phyloP scores from a whole-genome alignment of 2,113 vertebrate genomes.

The Ochotona princeps region DNA sequence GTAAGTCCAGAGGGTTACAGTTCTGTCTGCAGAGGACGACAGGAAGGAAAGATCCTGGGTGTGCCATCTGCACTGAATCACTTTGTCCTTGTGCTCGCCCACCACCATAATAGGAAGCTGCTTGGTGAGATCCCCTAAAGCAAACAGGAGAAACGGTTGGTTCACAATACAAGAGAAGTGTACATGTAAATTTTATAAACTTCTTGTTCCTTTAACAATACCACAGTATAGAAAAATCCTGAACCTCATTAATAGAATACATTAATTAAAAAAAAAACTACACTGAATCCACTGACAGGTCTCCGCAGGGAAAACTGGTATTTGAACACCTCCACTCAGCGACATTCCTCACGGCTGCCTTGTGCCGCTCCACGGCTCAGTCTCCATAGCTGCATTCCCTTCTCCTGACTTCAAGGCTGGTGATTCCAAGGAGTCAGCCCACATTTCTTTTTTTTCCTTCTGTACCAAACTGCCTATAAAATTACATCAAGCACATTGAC shows the following conservation, averaged over 20 bases:
- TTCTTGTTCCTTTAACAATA: slow-evolving; percentile 24
- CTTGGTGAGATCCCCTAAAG: slow-evolving; percentile 95
- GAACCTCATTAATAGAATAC: neutral
- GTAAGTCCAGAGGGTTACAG: slow-evolving; percentile 96
- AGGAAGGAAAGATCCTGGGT: slow-evolving; percentile 95
- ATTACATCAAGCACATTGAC: neutral
- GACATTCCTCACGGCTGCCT: neutral
- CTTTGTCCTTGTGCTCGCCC: slow-evolving; percentile 97
- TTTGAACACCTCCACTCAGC: neutral
- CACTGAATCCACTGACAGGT: neutral
- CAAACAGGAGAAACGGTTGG: slow-evolving; percentile 57
- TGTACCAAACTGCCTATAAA: neutral
- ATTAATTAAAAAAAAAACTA: neutral
- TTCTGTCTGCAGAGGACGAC: slow-evolving; percentile 97
- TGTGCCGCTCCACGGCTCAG: too few relatives aligned
- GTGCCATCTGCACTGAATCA: slow-evolving; percentile 99
- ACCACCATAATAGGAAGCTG: slow-evolving; percentile 94
- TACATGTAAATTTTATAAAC: neutral
- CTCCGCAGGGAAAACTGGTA: neutral
- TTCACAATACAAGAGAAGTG: slow-evolving; percentile 2
- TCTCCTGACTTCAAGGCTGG: neutral
- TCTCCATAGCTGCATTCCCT: neutral
- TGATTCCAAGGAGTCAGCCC: neutral
- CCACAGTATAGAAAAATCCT: neutral
- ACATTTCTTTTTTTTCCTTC: neutral